Evolutionary conservation across 2,113 vertebrate genomes (phyloP).

Genomic region (Stomatorhinus ivindoensis): DNA sequence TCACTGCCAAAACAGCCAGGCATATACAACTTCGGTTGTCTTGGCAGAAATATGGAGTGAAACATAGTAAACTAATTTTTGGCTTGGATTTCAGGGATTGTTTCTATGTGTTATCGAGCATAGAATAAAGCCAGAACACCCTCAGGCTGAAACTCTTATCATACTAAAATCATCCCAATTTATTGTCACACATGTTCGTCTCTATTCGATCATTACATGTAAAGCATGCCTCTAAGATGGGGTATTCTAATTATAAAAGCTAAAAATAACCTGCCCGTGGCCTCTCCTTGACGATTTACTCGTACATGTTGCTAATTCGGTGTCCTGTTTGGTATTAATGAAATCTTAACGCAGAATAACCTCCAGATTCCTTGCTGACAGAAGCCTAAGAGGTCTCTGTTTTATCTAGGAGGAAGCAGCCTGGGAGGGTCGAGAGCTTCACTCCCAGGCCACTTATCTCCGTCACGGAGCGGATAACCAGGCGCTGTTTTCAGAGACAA

Average conservation of each 20-base stretch:
- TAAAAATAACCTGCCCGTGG: not conserved
- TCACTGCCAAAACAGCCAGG: not conserved
- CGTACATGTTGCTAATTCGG: not conserved
- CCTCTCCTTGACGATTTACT: not conserved
- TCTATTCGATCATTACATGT: not conserved
- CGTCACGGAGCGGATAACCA: not conserved
- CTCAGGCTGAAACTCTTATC: not conserved
- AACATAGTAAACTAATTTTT: not conserved
- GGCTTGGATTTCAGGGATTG: not conserved
- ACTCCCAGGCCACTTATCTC: slow-evolving; percentile 6
- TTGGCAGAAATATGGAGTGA: not conserved
- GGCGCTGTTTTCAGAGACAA: slow-evolving; percentile 24
- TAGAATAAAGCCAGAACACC: not conserved
- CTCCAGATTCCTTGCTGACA: slow-evolving; percentile 26
- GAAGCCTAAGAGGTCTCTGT: slow-evolving; percentile 27
- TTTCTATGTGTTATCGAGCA: not conserved
- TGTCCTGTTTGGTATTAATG: not conserved
- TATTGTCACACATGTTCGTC: not conserved
- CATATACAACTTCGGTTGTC: not conserved
- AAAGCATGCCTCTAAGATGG: not conserved
- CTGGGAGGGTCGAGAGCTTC: slow-evolving; percentile 26
- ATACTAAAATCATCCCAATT: not conserved
- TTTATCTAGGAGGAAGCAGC: slow-evolving; percentile 52
- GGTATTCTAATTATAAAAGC: not conserved
- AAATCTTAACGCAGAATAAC: slow-evolving; percentile 9